Evolutionary conservation across 2,113 vertebrate species (phyloP).

Genomic region (Symphodus melops): DNA sequence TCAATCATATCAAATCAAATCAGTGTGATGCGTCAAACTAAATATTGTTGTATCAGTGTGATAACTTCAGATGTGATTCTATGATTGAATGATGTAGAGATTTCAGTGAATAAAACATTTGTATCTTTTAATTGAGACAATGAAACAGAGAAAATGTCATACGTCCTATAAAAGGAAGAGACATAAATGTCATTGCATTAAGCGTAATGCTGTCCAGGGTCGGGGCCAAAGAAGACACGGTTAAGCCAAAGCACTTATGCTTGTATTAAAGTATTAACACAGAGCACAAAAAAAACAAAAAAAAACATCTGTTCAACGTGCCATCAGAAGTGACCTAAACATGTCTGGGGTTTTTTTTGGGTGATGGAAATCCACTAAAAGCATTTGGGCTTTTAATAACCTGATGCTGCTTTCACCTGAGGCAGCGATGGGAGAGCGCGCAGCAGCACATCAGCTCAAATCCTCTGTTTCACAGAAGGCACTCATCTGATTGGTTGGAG

Average conservation of each 20-base stretch:
- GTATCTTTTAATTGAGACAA: background rate
- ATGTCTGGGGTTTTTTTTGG: slow-evolving; percentile 3
- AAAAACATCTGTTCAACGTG: slow-evolving; percentile 41
- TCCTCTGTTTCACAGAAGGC: slow-evolving; percentile 30
- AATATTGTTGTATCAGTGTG: no score
- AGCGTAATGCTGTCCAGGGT: slow-evolving; percentile 21
- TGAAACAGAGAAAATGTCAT: slow-evolving; percentile 2
- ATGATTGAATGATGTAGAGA: no score
- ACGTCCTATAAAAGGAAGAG: background rate
- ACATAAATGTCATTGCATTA: background rate
- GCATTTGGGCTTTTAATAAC: slow-evolving; percentile 30
- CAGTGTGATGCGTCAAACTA: no score
- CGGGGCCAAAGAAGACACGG: slow-evolving; percentile 45
- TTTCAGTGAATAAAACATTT: no score
- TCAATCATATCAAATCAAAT: no score
- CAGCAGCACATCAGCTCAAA: slow-evolving; percentile 35
- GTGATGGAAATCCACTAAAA: background rate
- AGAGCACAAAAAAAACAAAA: slow-evolving; percentile 41
- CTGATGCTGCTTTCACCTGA: slow-evolving; percentile 55
- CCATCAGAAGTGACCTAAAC: background rate
- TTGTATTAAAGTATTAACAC: slow-evolving; percentile 55
- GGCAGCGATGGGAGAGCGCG: slow-evolving; percentile 7
- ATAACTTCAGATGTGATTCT: no score
- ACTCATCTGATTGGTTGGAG: slow-evolving; percentile 64
- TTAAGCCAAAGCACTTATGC: slow-evolving; percentile 54